A percentile compares a stretch with the other conserved stretches of the same genome.
phyloP scores from a whole-genome alignment of 2,888 invertebrate genomes.

The Epinotia ramella region DNA sequence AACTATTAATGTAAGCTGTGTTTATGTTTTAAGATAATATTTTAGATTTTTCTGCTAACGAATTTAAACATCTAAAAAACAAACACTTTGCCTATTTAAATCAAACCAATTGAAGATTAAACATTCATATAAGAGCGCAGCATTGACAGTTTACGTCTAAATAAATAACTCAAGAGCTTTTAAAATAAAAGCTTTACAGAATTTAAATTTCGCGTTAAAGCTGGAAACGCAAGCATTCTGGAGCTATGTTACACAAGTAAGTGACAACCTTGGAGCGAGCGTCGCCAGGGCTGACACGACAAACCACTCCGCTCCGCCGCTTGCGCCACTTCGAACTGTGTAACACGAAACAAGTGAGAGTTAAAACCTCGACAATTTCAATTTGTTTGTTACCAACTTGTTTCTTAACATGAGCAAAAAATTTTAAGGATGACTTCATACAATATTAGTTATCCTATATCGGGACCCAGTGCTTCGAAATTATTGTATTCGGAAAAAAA shows the following conservation, averaged over 20 bases:
- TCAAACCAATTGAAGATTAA: not conserved
- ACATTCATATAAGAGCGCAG: not conserved
- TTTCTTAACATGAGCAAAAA: no score
- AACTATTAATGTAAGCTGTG: not conserved
- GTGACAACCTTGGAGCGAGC: slow-evolving; percentile 18
- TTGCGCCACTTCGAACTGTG: slow-evolving; percentile 8
- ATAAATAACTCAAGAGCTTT: slow-evolving; percentile 7
- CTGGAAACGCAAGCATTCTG: slow-evolving; percentile 15
- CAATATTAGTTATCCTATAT: no score
- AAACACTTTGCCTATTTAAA: not conserved
- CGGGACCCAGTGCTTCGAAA: no score
- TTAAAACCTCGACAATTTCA: slow-evolving; percentile 2
- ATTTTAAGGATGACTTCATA: no score
- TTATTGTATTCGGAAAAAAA: no score
- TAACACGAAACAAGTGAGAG: slow-evolving; percentile 11
- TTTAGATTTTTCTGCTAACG: no score
- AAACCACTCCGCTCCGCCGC: slow-evolving; percentile 21
- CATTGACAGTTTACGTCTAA: not conserved
- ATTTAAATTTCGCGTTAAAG: slow-evolving; percentile 24
- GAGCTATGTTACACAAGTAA: slow-evolving; percentile 14
- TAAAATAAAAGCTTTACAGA: slow-evolving; percentile 29
- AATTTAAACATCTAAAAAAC: not conserved
- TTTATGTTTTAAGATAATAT: no score
- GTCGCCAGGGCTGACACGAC: slow-evolving; percentile 28
- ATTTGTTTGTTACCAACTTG: not conserved